Evolutionary conservation across 1,140 invertebrate species (phyloP).

Genomic region (Trichonephila clavipes): DNA sequence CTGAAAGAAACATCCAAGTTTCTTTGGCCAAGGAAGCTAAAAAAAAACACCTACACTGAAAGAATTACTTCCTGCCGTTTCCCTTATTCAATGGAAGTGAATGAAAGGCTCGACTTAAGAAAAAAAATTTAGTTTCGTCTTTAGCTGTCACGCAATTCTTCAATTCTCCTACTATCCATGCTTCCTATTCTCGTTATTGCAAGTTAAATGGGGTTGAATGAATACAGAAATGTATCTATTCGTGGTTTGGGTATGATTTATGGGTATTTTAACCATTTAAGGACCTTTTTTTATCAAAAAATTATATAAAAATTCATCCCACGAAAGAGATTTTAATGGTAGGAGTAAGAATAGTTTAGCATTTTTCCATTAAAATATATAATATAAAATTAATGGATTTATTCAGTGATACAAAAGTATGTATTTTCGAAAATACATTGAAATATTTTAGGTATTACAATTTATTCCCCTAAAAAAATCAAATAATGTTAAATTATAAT

Average conservation of each 20-base stretch:
- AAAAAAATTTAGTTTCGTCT: not conserved
- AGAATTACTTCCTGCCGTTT: not conserved
- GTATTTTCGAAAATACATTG: too few species aligned
- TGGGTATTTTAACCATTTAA: not conserved
- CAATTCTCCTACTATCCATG: not conserved
- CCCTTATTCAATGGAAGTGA: not conserved
- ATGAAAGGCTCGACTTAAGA: not conserved
- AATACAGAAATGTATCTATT: not conserved
- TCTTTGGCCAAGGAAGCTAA: constrained; percentile 25
- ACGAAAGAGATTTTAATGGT: not conserved
- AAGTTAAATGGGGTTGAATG: not conserved
- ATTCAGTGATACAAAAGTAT: too few species aligned
- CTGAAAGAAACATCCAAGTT: constrained; percentile 23
- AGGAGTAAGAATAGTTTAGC: not conserved
- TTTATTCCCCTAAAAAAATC: too few species aligned
- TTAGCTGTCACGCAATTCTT: not conserved
- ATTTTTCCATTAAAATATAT: too few species aligned
- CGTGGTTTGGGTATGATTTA: not conserved
- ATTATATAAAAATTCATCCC: not conserved
- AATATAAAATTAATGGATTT: too few species aligned
- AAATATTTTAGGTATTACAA: too few species aligned
- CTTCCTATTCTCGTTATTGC: constrained; percentile 4
- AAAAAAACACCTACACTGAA: constrained; percentile 28
- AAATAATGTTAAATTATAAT: too few species aligned
- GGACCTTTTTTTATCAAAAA: not conserved